These are phyloP conservation scores for Platycheirus rosarum DNA, from an alignment of 2,888 invertebrate genomes.

Conservation along the genomic window DNA sequence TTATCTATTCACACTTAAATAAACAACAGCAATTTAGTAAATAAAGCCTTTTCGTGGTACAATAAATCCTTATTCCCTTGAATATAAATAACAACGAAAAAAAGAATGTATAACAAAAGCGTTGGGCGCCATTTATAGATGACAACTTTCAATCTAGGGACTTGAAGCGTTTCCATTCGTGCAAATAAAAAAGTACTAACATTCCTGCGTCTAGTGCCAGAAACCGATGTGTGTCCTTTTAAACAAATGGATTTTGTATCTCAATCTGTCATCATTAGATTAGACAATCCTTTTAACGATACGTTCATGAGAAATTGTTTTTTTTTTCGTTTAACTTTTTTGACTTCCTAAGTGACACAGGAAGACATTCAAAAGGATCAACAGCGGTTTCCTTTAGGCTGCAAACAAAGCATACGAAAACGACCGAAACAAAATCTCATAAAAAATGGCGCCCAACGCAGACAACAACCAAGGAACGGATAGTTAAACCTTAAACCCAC, in stretches of 20 bases:
- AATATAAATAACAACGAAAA: slow-evolving; percentile 2
- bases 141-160: neutral
- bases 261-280: slow-evolving; percentile 28
- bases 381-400: slow-evolving; percentile 3
- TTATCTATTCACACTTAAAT: slow-evolving; percentile 41
- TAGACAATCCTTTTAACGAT: slow-evolving; percentile 17
- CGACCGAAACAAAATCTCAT: neutral
- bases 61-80: slow-evolving; percentile 38
- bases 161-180: slow-evolving; percentile 5
- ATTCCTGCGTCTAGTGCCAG: neutral
- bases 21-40: slow-evolving; percentile 34
- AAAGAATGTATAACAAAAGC: slow-evolving; percentile 3
- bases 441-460: slow-evolving; percentile 45
- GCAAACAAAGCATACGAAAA: slow-evolving; percentile 2
- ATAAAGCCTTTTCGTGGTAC: slow-evolving; percentile 20
- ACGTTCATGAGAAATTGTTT: slow-evolving; percentile 6
- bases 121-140: slow-evolving; percentile 47
- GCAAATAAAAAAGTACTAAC: neutral
- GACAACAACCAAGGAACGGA: neutral
- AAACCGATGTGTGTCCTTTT: slow-evolving; percentile 3
- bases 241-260: neutral
- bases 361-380: slow-evolving; percentile 24
- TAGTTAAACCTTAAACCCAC: slow-evolving; percentile 28
- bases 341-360: slow-evolving; percentile 18
- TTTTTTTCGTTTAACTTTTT: neutral